phyloP scores from a whole-genome alignment of 2,888 invertebrate species.

The Harpagoxenus sublaevis region DNA sequence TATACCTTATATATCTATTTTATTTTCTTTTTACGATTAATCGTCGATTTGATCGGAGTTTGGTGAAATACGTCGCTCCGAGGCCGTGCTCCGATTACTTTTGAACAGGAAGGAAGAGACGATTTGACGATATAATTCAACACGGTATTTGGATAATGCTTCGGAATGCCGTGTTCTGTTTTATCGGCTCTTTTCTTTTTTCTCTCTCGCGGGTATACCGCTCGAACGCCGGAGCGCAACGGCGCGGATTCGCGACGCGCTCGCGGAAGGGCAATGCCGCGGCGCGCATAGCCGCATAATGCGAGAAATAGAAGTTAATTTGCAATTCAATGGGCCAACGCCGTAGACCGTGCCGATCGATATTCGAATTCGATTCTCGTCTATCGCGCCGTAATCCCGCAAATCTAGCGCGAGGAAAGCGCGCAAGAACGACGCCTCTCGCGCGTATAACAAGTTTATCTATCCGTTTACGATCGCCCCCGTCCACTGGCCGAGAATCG shows the following conservation, averaged over 20 bases:
- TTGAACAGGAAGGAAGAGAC: not conserved
- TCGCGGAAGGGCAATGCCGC: not conserved
- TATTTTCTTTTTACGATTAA: too few species aligned
- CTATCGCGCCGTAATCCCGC: slow-evolving; percentile 26
- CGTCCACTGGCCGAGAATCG: not conserved
- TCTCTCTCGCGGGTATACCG: not conserved
- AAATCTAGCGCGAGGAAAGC: not conserved
- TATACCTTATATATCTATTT: too few species aligned
- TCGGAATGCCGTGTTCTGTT: not conserved
- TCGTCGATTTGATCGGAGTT: too few species aligned
- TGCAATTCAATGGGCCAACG: slow-evolving; percentile 68
- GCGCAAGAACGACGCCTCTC: not conserved
- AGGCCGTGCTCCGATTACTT: not conserved
- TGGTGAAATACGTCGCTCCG: not conserved
- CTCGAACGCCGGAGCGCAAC: not conserved
- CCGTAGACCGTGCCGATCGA: slow-evolving; percentile 62
- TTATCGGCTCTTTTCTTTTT: not conserved
- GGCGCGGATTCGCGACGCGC: not conserved
- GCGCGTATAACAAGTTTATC: too few species aligned
- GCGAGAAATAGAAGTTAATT: slow-evolving; percentile 51
- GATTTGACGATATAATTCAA: not conserved
- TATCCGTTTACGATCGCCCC: not conserved
- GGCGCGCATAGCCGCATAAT: slow-evolving; percentile 13
- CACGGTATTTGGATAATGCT: not conserved
- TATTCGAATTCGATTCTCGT: slow-evolving; percentile 63